Percentiles rank a stretch among this genome's conserved stretches.
Evolutionary conservation across 2,113 vertebrate genomes (phyloP).

Genomic region (Thamnaconus septentrionalis): DNA sequence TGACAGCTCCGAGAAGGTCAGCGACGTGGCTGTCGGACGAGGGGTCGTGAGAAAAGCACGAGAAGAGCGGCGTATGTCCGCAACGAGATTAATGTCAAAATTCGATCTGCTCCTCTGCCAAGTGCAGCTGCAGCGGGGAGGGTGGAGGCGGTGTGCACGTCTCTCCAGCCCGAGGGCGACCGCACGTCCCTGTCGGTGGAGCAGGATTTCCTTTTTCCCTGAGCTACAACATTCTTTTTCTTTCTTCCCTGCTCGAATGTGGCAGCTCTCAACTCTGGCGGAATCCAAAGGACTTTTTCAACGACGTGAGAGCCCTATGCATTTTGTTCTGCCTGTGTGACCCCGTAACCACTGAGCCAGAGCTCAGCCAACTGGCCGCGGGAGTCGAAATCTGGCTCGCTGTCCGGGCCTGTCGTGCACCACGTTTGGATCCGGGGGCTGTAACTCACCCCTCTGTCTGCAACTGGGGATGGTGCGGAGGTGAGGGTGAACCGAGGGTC

Average conservation of each 20-base stretch:
- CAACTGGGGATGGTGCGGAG: constrained; percentile 61
- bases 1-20: constrained; percentile 56
- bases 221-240: constrained; percentile 27
- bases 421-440: constrained; percentile 37
- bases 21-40: constrained; percentile 56
- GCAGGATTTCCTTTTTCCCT: constrained; percentile 29
- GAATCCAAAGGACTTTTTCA: constrained; percentile 43
- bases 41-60: constrained; percentile 65
- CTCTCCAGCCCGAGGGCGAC: constrained; percentile 18
- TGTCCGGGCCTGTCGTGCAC: constrained; percentile 29
- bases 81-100: constrained; percentile 51
- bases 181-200: constrained; percentile 15
- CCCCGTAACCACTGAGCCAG: constrained; percentile 33
- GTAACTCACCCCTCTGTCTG: constrained; percentile 67
- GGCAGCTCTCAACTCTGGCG: constrained; percentile 16
- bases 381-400: constrained; percentile 46
- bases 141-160: neutral
- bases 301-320: constrained; percentile 32
- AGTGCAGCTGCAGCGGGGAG: constrained; percentile 11
- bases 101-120: constrained; percentile 6
- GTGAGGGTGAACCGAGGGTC: constrained; percentile 74
- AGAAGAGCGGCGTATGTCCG: constrained; percentile 27
- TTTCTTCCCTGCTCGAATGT: neutral
- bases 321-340: constrained; percentile 48
- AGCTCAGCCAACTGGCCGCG: constrained; percentile 27